Percentiles rank a stretch among this genome's conserved stretches.
Evolutionary conservation across 2,113 vertebrate species (phyloP).

Genomic region (Brachyhypopomus occidentalis): DNA sequence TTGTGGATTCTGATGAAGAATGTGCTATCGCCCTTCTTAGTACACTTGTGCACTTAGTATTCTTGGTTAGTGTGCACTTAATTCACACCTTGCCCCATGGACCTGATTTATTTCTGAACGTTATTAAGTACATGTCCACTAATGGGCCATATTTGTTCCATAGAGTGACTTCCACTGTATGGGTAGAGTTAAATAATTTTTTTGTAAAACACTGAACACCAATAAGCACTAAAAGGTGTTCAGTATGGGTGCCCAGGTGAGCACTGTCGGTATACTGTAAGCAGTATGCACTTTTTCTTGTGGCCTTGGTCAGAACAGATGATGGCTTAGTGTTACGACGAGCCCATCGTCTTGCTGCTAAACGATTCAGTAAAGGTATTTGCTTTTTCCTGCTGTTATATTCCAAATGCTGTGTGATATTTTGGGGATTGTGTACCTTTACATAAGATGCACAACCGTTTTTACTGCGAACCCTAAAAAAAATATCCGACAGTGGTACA

Average conservation of each 20-base stretch:
- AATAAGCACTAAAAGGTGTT: not conserved
- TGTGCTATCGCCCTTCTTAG: too few relatives aligned
- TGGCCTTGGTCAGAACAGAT: not conserved
- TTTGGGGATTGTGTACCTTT: not conserved
- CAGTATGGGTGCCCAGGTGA: not conserved
- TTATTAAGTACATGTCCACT: not conserved
- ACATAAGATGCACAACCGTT: constrained; percentile 19
- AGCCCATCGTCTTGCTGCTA: not conserved
- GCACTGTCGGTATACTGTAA: constrained; percentile 11
- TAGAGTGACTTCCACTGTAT: not conserved
- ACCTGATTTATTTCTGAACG: not conserved
- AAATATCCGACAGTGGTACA: not conserved
- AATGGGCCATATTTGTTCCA: not conserved
- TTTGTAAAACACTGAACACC: not conserved
- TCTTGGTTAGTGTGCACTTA: not conserved
- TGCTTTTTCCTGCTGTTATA: not conserved
- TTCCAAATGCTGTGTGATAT: not conserved
- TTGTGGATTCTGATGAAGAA: not conserved
- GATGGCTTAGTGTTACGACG: not conserved
- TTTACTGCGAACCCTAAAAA: not conserved
- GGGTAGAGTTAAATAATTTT: not conserved
- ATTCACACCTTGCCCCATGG: not conserved
- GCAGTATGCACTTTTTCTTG: constrained; percentile 4
- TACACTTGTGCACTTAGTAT: not conserved
- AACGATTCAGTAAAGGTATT: not conserved